Evolutionary conservation across 2,888 invertebrate species (phyloP).

Genomic region (Melipona bicolor): DNA sequence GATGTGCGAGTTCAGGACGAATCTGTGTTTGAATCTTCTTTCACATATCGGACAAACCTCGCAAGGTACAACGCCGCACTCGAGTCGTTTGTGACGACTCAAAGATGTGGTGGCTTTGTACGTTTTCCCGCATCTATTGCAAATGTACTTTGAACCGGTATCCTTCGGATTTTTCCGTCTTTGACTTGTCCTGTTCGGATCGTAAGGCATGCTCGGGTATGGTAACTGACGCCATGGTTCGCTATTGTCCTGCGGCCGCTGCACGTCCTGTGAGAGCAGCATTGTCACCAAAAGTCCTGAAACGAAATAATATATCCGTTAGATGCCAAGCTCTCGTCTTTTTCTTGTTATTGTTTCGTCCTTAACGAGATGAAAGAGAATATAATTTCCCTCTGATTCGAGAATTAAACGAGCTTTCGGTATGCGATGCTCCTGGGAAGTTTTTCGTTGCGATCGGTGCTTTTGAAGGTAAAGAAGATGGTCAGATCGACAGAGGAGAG

Average conservation of each 20-base stretch:
- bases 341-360: neutral
- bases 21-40: conserved; percentile 84
- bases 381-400: neutral
- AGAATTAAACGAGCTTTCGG: conserved; percentile 10
- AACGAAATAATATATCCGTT: conserved; percentile 67
- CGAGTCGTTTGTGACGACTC: conserved; percentile 84
- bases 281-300: conserved; percentile 76
- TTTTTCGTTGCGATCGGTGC: neutral
- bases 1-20: conserved; percentile 82
- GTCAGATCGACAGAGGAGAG: neutral
- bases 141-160: conserved; percentile 73
- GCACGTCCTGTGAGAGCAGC: conserved; percentile 70
- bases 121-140: conserved; percentile 82
- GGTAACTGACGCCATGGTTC: conserved; percentile 57
- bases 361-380: neutral
- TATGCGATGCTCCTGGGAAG: neutral
- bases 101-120: conserved; percentile 83
- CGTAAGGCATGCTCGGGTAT: conserved; percentile 36
- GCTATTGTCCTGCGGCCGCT: conserved; percentile 53
- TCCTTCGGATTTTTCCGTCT: conserved; percentile 32
- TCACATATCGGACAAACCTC: conserved; percentile 84
- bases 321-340: conserved; percentile 26
- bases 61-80: conserved; percentile 83
- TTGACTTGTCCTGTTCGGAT: conserved; percentile 22
- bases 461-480: neutral